Percentiles rank a stretch among this genome's conserved stretches.
Evolutionary conservation across 2,113 vertebrate species (phyloP).

Genomic region (Mugil cephalus): DNA sequence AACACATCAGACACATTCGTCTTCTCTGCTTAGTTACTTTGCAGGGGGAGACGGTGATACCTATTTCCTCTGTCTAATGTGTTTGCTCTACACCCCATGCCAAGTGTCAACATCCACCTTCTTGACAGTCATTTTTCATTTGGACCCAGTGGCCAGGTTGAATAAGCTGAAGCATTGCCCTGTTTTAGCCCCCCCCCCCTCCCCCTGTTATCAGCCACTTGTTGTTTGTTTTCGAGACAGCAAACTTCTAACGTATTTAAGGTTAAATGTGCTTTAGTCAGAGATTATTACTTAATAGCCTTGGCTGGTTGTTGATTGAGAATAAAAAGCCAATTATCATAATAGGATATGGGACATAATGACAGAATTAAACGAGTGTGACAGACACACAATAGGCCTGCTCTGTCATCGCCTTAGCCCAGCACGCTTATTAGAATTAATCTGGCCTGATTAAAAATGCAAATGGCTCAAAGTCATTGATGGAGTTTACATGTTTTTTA

Average conservation of each 20-base stretch:
- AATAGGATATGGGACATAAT: constrained; percentile 83
- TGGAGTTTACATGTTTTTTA: constrained; percentile 84
- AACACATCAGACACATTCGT: constrained; percentile 66
- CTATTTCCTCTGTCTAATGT: constrained; percentile 72
- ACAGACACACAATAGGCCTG: constrained; percentile 79
- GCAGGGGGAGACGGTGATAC: constrained; percentile 62
- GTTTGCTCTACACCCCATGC: constrained; percentile 68
- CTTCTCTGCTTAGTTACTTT: constrained; percentile 70
- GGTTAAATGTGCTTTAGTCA: constrained; percentile 75
- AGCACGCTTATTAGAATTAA: constrained; percentile 82
- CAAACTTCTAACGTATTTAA: constrained; percentile 57
- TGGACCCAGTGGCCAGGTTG: constrained; percentile 38
- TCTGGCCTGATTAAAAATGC: constrained; percentile 86
- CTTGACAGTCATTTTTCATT: constrained; percentile 73
- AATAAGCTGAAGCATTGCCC: constrained; percentile 7
- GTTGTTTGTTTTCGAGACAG: constrained; percentile 35
- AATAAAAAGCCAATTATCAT: constrained; percentile 82
- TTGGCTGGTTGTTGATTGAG: constrained; percentile 79
- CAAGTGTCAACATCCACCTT: constrained; percentile 69
- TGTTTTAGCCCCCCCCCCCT: constrained; percentile 27
- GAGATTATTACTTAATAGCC: constrained; percentile 81
- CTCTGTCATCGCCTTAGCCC: constrained; percentile 79
- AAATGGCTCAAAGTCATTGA: constrained; percentile 82
- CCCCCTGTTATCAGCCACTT: neutral
- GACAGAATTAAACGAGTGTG: constrained; percentile 82